Evolutionary conservation across 2,888 invertebrate genomes (phyloP), one percentile per base, ranked within the genome.

Genomic region (Phymatocera aterrima): DNA sequence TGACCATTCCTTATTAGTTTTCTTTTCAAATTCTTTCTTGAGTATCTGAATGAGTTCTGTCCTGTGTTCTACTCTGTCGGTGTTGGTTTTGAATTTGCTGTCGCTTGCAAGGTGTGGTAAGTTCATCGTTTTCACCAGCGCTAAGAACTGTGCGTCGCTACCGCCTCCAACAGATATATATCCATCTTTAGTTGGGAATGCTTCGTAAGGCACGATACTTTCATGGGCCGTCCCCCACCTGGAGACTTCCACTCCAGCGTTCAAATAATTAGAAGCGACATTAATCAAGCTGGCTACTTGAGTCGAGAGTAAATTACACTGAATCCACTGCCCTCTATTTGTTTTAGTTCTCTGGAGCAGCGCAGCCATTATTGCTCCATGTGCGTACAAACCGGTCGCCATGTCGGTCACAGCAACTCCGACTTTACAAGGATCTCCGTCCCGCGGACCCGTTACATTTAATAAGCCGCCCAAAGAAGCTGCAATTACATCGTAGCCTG

Each of bases 401-500:
- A 99, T 86, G 90, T 99, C 99, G 0, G 97, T 98, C 84, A 98
- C 94, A 0, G 99, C 97, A 0, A 98, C 97, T 12, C 98, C 99
- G 15, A 95, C 95, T 91, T 98, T 98, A 81, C 96, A 96, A 0
- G 99, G 98, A 54, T 94, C 95, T 0, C 98, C 97, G 84, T 94
- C 91, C 83, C 92, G 92, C 68, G 96, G 95, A 0, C 99, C 99
- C 0, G 99, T 99, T 31, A 97, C 95, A 87, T 97, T 94, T 31
- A 99, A 86, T 0, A 99, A 91, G 0, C 99, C 99, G 3, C 98
- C 98, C 84, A 97, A 93, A 0, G 98, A 98, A 15, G 98, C 95
- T 0, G 98, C 98, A 83, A 99, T 97, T 0, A 98, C 97, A 91
- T 99, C 99, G 91, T 98, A 99, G 83, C 99, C 99, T n/a, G 98